A percentile compares a stretch with the other conserved stretches of the same genome.
phyloP scores from a whole-genome alignment of 2,888 invertebrate species.

The Steromphala cineraria region DNA sequence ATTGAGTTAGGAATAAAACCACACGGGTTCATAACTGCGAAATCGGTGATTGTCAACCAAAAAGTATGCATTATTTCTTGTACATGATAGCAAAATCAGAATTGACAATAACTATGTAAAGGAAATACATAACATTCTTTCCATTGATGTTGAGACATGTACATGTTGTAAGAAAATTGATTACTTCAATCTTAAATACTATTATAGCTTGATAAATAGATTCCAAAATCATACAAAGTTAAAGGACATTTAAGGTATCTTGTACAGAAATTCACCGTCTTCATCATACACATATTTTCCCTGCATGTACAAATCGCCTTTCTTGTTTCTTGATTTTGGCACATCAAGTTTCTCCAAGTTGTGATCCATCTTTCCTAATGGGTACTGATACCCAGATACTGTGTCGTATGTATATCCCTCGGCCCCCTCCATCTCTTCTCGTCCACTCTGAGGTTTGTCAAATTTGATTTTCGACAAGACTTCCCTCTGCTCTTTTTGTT shows the following conservation, averaged over 20 bases:
- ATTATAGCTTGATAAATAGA: too few relatives aligned
- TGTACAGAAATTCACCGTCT: slow-evolving; percentile 31
- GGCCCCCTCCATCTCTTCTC: background rate
- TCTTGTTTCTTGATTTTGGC: background rate
- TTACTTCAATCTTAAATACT: too few relatives aligned
- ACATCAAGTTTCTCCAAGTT: background rate
- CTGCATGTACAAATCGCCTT: background rate
- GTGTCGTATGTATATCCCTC: background rate
- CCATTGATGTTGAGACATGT: too few relatives aligned
- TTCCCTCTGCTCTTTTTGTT: background rate
- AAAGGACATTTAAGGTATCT: slow-evolving; percentile 13
- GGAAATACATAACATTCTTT: too few relatives aligned
- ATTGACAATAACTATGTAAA: too few relatives aligned
- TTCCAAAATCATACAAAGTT: background rate
- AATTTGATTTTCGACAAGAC: background rate
- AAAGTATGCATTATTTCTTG: too few relatives aligned
- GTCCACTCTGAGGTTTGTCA: background rate
- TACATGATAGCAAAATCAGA: too few relatives aligned
- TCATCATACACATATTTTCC: slow-evolving; percentile 26
- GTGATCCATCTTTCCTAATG: background rate
- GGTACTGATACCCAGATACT: background rate
- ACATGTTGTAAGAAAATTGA: too few relatives aligned
- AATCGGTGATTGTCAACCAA: too few relatives aligned
- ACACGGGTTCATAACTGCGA: too few relatives aligned
- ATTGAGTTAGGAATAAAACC: too few relatives aligned